phyloP scores from a whole-genome alignment of 2,113 vertebrate genomes.

The Lota lota region DNA sequence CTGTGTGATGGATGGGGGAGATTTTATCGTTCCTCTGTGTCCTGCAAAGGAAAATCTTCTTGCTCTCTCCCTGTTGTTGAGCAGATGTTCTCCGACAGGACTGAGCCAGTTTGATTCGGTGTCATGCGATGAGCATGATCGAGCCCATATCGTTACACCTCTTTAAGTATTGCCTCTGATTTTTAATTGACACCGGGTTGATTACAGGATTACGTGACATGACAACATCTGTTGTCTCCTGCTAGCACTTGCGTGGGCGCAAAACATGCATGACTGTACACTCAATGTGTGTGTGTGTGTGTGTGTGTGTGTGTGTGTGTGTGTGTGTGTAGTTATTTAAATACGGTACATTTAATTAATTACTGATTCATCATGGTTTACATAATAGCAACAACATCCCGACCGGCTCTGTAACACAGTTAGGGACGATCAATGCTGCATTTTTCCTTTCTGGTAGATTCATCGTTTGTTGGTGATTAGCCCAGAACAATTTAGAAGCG shows the following conservation, averaged over 20 bases:
- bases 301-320: too few relatives aligned
- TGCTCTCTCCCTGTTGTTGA: conserved; percentile 37
- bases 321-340: conserved; percentile 48
- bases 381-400: conserved; percentile 58
- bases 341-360: conserved; percentile 58
- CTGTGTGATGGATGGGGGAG: conserved; percentile 38
- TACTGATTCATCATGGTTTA: conserved; percentile 59
- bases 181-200: conserved; percentile 44
- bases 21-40: conserved; percentile 35
- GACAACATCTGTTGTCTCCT: conserved; percentile 47
- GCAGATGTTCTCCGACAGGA: conserved; percentile 20
- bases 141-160: conserved; percentile 18
- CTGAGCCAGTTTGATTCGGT: conserved; percentile 34
- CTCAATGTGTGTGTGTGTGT: conserved; percentile 9
- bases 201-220: conserved; percentile 44
- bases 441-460: conserved; percentile 49
- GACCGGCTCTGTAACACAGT: conserved; percentile 58
- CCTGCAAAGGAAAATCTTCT: neutral
- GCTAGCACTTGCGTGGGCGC: conserved; percentile 26
- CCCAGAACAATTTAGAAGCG: conserved; percentile 40
- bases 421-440: conserved; percentile 27
- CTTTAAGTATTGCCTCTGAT: conserved; percentile 37
- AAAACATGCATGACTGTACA: conserved; percentile 48
- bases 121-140: conserved; percentile 2
- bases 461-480: conserved; percentile 34